Base-by-base conservation (phyloP, 2,888 invertebrate genomes). In the Lapara coniferarum region DNA sequence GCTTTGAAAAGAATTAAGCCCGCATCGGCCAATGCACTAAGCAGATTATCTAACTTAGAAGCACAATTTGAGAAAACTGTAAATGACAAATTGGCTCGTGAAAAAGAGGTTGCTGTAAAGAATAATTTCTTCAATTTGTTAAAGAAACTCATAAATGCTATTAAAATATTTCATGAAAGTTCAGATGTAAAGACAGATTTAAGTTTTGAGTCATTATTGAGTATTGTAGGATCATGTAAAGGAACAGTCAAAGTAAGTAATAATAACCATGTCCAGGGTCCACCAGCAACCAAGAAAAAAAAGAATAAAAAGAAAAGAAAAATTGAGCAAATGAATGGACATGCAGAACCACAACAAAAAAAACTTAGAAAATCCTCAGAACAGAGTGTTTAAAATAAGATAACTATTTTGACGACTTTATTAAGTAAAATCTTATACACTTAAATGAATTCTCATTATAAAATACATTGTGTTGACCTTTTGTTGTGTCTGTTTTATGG, bases 81-180 rank as follows among this genome's bases (percentile, higher is more conserved):
- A 57, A 81, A 86, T 59, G 83, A 85, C 37, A 84, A 91, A 30
- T 86, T 95, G 14, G 83, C 88, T 66, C 79, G 79, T 44, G 81
- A 88, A 10, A 83, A 89, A 37, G 86, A 88, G 63, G 90, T 88
- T 69, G 84, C 89, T 73, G 89, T 95, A 0, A 95, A 94, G 80
- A 95, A 95, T 75, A 95, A 95, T 81, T 96, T 95, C 80, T 85
- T 95, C 69, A 86, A 86, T 51, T 86, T 93, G 66, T 80, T 96
- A 25, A 95, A 95, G 76, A 94, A 91, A 73, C 80, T 96, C 67
- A 86, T 96, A 51, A 92, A 91, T 58, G 85, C 87, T 10, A 92
- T 95, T 52, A 94, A 91, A 86, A 83, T 85, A 72, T 91, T 91
- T 71, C 91, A 94, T 75, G 89, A 91, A 78, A 88, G 86, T 74